Conservation (phyloP, 1,140 invertebrate genomes). For the Calephelis nemesis region DNA sequence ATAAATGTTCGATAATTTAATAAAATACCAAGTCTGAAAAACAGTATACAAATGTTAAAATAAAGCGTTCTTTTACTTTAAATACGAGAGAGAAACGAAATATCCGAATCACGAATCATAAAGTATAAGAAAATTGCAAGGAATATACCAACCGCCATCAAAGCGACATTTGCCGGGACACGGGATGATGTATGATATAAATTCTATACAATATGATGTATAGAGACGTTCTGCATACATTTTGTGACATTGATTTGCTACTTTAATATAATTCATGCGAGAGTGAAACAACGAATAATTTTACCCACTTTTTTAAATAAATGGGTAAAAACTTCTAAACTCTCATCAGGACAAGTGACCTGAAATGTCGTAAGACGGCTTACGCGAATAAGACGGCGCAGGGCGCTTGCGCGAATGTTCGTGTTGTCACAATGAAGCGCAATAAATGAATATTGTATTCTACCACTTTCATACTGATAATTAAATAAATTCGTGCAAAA, state of each 20-base stretch:
- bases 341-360: too few species aligned
- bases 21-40: neutral
- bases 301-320: too few species aligned
- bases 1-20: neutral
- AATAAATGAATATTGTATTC: too few species aligned
- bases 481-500: too few species aligned
- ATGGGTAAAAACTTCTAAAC: too few species aligned
- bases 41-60: neutral
- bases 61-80: neutral
- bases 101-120: constrained; percentile 22
- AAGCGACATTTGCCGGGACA: constrained; percentile 39
- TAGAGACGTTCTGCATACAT: constrained; percentile 25
- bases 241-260: constrained; percentile 61
- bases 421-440: too few species aligned
- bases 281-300: neutral
- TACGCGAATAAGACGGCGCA: too few species aligned
- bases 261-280: constrained; percentile 15
- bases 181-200: constrained; percentile 25
- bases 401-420: too few species aligned
- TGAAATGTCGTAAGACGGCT: too few species aligned
- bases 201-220: constrained; percentile 33
- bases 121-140: constrained; percentile 20
- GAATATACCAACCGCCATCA: constrained; percentile 35
- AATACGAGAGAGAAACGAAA: constrained; percentile 8
- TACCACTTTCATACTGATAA: too few species aligned